Base-by-base conservation (phyloP, 2,113 vertebrate genomes). In the Oenanthe oenanthe region DNA sequence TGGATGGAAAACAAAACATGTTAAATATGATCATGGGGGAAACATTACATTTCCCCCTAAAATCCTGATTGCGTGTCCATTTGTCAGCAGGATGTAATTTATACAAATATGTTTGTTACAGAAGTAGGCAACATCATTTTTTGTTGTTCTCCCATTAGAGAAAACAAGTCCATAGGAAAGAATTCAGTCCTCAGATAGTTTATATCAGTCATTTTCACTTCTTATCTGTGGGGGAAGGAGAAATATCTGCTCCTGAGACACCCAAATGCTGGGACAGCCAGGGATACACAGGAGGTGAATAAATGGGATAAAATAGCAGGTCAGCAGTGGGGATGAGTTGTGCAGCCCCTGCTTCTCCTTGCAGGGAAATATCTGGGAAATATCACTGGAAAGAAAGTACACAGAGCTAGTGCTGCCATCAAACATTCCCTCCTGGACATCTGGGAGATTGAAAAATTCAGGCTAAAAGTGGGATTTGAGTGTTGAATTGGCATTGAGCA, bases 101-200 rank as follows among this genome's bases (percentile, higher is more conserved):
- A 94, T 83, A 92, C 65, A 97, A 96, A 96, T 93, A 72, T 8
- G 18, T 89, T 95, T 92, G 70, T 68, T 92, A 51, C 79, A 78
- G 68, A 85, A 94, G 65, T 14, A 89, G 79, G 32, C 66, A 82
- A 58, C 68, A 71, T 79, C 29, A 14, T 76, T 93, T 92, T 89
- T 80, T 81, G 62, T 31, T n/a, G 28, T 43, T 96, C 89, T 76
- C 73, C 78, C 54, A 50, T 90, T 53, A 93, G 45, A 82, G 51
- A 65, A 53, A 87, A 63, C 10, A 57, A 96, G 73, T 50, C 34
- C 15, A 5, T 24, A 29, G 40, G 63, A 79, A 42, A 45, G 38
- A 84, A 72, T 34, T 91, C 50, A 40, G 31, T 17, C 45, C 85
- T 83, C 54, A 31, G 16, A 56, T 17, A 12, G 5, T 40, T 91